These are phyloP conservation scores for Frieseomelitta varia DNA, from an alignment of 1,140 invertebrate species.

Conservation along the genomic window DNA sequence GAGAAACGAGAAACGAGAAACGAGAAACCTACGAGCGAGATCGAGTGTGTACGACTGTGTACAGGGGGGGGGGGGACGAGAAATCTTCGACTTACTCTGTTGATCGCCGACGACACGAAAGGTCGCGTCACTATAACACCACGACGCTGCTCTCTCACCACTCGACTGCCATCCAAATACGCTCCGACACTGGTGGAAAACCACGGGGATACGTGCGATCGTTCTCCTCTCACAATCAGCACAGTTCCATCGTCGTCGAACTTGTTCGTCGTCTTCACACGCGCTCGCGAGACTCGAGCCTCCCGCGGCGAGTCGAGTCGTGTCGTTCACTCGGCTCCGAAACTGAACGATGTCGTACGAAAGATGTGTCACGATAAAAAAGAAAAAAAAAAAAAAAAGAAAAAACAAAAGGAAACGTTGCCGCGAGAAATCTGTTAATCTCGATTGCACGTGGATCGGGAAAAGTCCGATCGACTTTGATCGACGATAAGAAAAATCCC, in stretches of 20 bases:
- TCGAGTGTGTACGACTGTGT: not conserved
- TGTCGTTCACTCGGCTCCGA: not conserved
- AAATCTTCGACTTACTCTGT: conserved; percentile 26
- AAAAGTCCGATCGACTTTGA: no score
- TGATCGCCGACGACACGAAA: conserved; percentile 11
- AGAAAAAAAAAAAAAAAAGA: no score
- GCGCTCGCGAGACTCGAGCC: not conserved
- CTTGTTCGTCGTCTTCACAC: not conserved
- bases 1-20: not conserved
- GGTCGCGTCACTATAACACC: not conserved
- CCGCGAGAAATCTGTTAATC: no score
- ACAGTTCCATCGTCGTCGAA: not conserved
- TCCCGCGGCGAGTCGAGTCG: not conserved
- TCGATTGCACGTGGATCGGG: no score
- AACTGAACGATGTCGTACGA: not conserved
- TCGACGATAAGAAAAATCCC: no score
- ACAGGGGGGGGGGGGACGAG: not conserved
- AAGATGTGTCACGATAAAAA: no score
- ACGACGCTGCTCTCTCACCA: no score
- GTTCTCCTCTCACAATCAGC: not conserved
- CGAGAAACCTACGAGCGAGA: not conserved
- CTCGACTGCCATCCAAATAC: conserved; percentile 28
- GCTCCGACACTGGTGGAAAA: not conserved
- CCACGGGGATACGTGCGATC: no score
- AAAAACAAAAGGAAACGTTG: no score